A percentile compares a stretch with the other conserved stretches of the same genome.
These are phyloP conservation scores for Chiloscyllium plagiosum DNA, from an alignment of 2,113 vertebrate genomes.

Conservation along the genomic window DNA sequence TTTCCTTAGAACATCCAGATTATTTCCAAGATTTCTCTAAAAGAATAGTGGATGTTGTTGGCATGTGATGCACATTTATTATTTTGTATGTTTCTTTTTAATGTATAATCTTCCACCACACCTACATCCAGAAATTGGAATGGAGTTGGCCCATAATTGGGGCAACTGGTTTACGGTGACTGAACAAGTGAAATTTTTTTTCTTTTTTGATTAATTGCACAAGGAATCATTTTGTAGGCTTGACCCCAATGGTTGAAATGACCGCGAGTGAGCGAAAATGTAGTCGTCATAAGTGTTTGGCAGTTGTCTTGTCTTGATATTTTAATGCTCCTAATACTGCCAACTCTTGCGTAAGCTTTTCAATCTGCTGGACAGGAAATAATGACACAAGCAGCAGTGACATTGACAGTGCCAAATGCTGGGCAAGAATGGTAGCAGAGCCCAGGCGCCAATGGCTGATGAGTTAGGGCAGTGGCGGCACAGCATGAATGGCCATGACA, in stretches of 20 bases:
- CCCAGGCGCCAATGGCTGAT: not conserved
- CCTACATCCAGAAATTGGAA: not conserved
- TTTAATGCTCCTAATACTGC: not conserved
- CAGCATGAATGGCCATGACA: not conserved
- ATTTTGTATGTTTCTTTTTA: not conserved
- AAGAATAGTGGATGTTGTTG: not conserved
- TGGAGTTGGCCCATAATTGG: not conserved
- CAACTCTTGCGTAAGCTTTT: not conserved
- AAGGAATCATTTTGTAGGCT: not conserved
- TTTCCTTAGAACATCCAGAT: not conserved
- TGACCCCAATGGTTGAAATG: not conserved
- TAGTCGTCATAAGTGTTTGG: not conserved
- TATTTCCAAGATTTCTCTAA: not conserved
- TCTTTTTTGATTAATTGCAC: too few species aligned
- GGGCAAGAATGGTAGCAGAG: not conserved
- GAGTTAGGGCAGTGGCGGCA: not conserved
- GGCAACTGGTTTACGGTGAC: constrained; percentile 25
- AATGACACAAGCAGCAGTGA: not conserved
- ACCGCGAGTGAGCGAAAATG: not conserved
- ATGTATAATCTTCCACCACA: not conserved
- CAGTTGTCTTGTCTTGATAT: not conserved
- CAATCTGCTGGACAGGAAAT: not conserved
- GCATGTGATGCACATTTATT: not conserved
- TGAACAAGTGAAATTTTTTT: constrained; percentile 5
- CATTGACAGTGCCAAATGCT: not conserved